phyloP scores from a whole-genome alignment of 2,113 vertebrate genomes.

The Salvelinus sp. region DNA sequence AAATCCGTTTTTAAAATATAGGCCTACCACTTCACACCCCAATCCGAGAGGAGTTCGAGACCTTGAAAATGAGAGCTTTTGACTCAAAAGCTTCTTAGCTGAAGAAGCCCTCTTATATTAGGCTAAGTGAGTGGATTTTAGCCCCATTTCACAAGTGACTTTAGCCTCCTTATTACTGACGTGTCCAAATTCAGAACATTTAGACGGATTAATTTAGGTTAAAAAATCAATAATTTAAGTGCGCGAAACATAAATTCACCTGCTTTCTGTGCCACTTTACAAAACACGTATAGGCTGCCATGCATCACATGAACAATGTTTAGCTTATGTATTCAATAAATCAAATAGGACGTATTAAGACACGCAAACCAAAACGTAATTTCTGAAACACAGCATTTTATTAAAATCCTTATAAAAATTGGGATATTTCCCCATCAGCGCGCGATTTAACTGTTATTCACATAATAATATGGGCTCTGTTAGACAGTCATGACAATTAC shows the following conservation, averaged over 20 bases:
- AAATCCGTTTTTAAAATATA: slow-evolving; percentile 19
- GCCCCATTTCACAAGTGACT: slow-evolving; percentile 80
- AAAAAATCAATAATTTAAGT: slow-evolving; percentile 47
- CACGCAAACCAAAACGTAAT: slow-evolving; percentile 60
- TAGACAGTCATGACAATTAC: slow-evolving; percentile 22
- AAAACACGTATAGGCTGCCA: slow-evolving; percentile 5
- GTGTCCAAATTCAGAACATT: slow-evolving; percentile 64
- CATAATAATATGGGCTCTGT: slow-evolving; percentile 48
- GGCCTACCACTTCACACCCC: slow-evolving; percentile 45
- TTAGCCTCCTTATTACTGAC: slow-evolving; percentile 72
- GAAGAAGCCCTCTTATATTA: slow-evolving; percentile 79
- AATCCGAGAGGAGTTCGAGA: slow-evolving; percentile 61
- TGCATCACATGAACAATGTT: slow-evolving; percentile 2
- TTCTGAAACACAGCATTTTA: slow-evolving; percentile 78
- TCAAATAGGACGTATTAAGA: slow-evolving; percentile 39
- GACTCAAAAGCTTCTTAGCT: slow-evolving; percentile 76
- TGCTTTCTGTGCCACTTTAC: slow-evolving; percentile 42
- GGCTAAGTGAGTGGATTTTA: slow-evolving; percentile 74
- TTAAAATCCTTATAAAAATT: slow-evolving; percentile 76
- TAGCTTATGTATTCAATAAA: slow-evolving; percentile 27
- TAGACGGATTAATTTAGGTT: slow-evolving; percentile 62
- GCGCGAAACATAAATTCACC: slow-evolving; percentile 53
- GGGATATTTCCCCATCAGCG: slow-evolving; percentile 70
- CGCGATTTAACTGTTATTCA: slow-evolving; percentile 66
- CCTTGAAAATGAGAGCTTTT: slow-evolving; percentile 71